Conservation (phyloP, 2,888 invertebrate species). For the Eilema griseolum region DNA sequence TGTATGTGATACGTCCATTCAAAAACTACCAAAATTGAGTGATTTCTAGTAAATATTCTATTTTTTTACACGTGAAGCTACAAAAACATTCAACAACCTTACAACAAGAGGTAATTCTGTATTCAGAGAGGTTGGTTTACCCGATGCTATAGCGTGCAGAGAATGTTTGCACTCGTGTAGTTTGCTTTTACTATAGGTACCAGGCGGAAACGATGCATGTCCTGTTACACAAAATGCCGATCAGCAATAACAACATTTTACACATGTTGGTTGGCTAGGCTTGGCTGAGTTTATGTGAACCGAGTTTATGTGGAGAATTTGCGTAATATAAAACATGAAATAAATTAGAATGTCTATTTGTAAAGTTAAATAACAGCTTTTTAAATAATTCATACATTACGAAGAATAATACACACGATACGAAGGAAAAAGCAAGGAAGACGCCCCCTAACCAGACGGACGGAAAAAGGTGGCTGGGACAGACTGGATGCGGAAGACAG, state of each 20-base stretch:
- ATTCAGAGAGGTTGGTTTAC: too few relatives aligned
- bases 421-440: too few relatives aligned
- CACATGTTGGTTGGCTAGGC: neutral
- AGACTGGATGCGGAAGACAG: too few relatives aligned
- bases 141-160: neutral
- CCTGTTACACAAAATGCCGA: neutral
- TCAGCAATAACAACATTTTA: neutral
- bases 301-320: neutral
- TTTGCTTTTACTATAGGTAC: neutral
- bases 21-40: too few relatives aligned
- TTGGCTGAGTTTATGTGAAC: neutral
- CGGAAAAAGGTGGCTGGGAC: too few relatives aligned
- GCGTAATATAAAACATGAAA: neutral
- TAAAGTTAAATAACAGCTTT: too few relatives aligned
- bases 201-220: neutral
- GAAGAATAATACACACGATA: too few relatives aligned
- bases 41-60: too few relatives aligned
- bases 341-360: neutral
- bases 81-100: neutral
- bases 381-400: too few relatives aligned
- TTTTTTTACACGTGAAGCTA: too few relatives aligned
- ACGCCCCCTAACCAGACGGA: too few relatives aligned
- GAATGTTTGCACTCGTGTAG: neutral
- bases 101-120: neutral
- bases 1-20: too few relatives aligned